These are phyloP conservation scores for Asbolus verrucosus DNA, from an alignment of 1,140 invertebrate species.

Conservation along the genomic window DNA sequence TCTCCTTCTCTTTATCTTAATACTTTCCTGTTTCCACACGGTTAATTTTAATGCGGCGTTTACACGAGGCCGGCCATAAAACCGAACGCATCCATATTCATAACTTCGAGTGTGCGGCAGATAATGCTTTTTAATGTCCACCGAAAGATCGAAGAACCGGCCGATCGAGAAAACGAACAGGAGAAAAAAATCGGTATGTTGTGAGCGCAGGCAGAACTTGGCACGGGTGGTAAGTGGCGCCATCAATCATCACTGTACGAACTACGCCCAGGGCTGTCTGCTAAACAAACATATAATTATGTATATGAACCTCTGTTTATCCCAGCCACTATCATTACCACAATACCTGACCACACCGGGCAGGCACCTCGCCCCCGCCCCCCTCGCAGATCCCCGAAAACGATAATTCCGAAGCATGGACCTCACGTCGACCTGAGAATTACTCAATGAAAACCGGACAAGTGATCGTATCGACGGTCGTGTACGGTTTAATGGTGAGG, in stretches of 20 bases:
- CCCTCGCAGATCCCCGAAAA: conserved; percentile 50
- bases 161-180: background rate
- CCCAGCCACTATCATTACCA: conserved; percentile 53
- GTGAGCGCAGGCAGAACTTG: conserved; percentile 40
- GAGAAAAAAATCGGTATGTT: conserved; percentile 1
- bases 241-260: conserved; percentile 63
- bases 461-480: conserved; percentile 20
- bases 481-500: conserved; percentile 22
- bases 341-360: conserved; percentile 45
- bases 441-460: conserved; percentile 42
- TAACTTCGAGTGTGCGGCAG: too few relatives aligned
- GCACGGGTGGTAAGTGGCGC: conserved; percentile 61
- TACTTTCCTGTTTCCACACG: too few relatives aligned
- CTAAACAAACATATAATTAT: conserved; percentile 67
- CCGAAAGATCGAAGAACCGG: too few relatives aligned
- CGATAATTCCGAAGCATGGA: conserved; percentile 46
- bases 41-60: too few relatives aligned
- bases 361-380: conserved; percentile 33
- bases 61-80: too few relatives aligned
- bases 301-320: conserved; percentile 66
- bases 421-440: conserved; percentile 16
- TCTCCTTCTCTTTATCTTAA: too few relatives aligned
- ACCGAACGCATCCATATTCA: too few relatives aligned
- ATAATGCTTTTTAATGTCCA: too few relatives aligned
- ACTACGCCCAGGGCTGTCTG: conserved; percentile 65